Evolutionary conservation across 92 coral and sea anemone genomes (phyloP).

Genomic region (Siderastrea radians): DNA sequence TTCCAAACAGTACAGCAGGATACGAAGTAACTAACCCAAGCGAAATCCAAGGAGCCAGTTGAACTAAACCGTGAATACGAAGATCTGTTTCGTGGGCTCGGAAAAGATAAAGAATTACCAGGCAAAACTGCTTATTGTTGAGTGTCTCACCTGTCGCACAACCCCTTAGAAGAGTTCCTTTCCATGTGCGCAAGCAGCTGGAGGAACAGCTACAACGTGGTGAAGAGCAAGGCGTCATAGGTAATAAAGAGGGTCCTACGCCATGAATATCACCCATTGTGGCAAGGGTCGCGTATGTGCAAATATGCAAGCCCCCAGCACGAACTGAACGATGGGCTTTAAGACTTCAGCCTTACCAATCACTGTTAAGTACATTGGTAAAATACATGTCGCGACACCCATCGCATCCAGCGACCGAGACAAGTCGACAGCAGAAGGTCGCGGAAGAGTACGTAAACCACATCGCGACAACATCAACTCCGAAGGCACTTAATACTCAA

Average conservation of each 20-base stretch:
- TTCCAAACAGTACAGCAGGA: no score
- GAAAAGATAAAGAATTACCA: no score
- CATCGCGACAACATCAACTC: constrained; percentile 46
- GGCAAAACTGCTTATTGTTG: no score
- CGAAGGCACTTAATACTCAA: constrained; percentile 26
- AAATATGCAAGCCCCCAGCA: constrained; percentile 23
- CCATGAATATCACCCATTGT: constrained; percentile 34
- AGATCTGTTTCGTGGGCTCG: no score
- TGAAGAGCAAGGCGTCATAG: constrained; percentile 6
- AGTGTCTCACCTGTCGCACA: neutral
- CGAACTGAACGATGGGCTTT: constrained; percentile 54
- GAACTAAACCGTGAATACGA: no score
- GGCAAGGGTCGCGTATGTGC: no score
- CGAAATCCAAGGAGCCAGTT: no score
- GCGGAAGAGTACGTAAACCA: constrained; percentile 70
- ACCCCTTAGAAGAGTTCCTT: neutral
- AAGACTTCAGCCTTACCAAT: constrained; percentile 48
- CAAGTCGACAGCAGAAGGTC: constrained; percentile 47
- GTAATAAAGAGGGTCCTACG: constrained; percentile 24
- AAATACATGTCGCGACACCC: constrained; percentile 62
- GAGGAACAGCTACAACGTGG: neutral
- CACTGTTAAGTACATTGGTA: neutral
- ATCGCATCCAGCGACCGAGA: neutral
- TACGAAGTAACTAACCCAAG: no score
- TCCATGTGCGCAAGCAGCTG: constrained; percentile 9